Evolutionary conservation across 2,888 invertebrate species (phyloP), one percentile per base, ranked within the genome.

Genomic region (Anodontia alba): DNA sequence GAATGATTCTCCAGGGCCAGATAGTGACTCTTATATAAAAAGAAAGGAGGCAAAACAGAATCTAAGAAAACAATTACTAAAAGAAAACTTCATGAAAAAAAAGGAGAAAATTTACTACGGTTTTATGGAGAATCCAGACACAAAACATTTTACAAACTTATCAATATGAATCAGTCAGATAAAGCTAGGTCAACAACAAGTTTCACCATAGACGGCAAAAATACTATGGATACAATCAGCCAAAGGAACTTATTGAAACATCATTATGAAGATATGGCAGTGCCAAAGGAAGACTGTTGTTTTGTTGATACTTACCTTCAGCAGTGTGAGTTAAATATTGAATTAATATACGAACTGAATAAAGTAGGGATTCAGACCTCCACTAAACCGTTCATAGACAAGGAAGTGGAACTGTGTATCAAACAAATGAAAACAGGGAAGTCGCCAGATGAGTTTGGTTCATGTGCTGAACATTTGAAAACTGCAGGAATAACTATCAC

Each of bases 111-210:
- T 57, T 57, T 57, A 2, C 29, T 26, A 7, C 17, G 29, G 57
- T 10, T 57, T 57, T 26, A 57, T 57, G 57, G 57, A 57, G 20
- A 57, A 57, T 20, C 57, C 57, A 57, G 57, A 57, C 29, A 23
- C 57, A 57, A 57, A 10, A 57, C 57, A 10, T 57, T 57, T 17
- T 57, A 57, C 17, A 57, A 23, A 57, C 17, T 57, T 10, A 57
- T 57, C 8, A 57, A 26, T 26, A 57, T 57, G 57, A 57, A 57
- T 26, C 57, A 57, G 57, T 57, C 57, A 57, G 20, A 57, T 26
- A 57, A 29, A 29, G 7, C 57, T 26, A 17, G 17, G 3, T 57
- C 57, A 7, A 8, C 57, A 26, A 17, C 57, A 26, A 26, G 57
- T 26, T 57, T 57, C 57, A 57, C 5, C 57, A 17, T 57, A 1